A percentile compares a stretch with the other conserved stretches of the same genome.
Conservation (phyloP, 2,113 vertebrate genomes). For the Gymnorhina tibicen region DNA sequence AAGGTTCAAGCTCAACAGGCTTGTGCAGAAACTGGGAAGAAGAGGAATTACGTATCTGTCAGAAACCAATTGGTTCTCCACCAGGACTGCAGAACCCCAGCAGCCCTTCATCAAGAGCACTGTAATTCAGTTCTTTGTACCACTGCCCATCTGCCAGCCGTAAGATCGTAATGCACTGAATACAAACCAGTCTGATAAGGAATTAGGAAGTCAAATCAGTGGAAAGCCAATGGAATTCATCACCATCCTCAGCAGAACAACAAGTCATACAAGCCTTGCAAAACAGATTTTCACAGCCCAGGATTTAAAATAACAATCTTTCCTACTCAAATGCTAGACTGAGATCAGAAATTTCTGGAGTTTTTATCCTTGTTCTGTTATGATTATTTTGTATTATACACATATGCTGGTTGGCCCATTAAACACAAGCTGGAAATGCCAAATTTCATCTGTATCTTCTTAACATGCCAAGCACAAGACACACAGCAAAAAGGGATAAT, state of each 20-base stretch:
- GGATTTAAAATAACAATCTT: neutral
- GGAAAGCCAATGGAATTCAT: neutral
- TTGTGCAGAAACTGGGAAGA: neutral
- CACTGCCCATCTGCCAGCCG: neutral
- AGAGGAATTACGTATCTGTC: neutral
- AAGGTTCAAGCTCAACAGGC: conserved; percentile 1
- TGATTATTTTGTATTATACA: neutral
- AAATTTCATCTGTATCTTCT: neutral
- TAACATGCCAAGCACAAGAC: neutral
- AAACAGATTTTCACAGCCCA: neutral
- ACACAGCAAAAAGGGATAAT: neutral
- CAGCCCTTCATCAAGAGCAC: neutral
- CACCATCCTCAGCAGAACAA: neutral
- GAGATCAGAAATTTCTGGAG: neutral
- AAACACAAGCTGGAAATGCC: neutral
- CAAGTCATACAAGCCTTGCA: neutral
- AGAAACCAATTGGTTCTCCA: neutral
- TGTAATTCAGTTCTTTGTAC: neutral
- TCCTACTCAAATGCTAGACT: neutral
- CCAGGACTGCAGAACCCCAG: neutral
- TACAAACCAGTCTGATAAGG: neutral
- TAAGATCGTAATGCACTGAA: neutral
- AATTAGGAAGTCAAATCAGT: neutral
- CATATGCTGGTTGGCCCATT: neutral
- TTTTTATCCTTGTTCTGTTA: neutral